phyloP scores from a whole-genome alignment of 2,113 vertebrate species.

The Campylomormyrus numenius region DNA sequence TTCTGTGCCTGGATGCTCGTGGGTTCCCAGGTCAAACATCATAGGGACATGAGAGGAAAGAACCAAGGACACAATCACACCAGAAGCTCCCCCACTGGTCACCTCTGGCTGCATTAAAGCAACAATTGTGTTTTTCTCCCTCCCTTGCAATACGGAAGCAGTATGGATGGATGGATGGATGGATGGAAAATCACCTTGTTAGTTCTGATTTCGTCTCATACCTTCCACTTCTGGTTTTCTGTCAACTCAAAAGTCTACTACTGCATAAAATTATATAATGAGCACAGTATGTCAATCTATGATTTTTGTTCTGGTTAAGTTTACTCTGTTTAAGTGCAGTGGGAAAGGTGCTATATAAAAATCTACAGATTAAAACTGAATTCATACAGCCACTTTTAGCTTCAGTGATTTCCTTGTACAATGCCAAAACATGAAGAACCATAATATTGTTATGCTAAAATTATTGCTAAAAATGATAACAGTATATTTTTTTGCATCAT shows the following conservation, averaged over 20 bases:
- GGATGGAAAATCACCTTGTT: neutral
- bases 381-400: neutral
- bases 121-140: neutral
- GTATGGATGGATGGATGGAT: neutral
- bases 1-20: neutral
- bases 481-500: neutral
- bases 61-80: neutral
- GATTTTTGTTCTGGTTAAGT: neutral
- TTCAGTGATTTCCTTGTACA: neutral
- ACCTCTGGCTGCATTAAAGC: neutral
- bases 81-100: neutral
- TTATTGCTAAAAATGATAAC: neutral
- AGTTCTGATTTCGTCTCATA: neutral
- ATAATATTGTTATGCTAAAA: neutral
- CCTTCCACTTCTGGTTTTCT: neutral
- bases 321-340: neutral
- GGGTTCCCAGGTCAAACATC: neutral
- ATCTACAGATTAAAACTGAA: neutral
- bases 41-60: neutral
- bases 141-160: neutral
- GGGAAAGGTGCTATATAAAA: neutral
- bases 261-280: neutral
- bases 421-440: neutral
- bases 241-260: neutral
- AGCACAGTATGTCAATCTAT: neutral